phyloP scores from a whole-genome alignment of 2,888 invertebrate species.

The Esperia sulphurella region DNA sequence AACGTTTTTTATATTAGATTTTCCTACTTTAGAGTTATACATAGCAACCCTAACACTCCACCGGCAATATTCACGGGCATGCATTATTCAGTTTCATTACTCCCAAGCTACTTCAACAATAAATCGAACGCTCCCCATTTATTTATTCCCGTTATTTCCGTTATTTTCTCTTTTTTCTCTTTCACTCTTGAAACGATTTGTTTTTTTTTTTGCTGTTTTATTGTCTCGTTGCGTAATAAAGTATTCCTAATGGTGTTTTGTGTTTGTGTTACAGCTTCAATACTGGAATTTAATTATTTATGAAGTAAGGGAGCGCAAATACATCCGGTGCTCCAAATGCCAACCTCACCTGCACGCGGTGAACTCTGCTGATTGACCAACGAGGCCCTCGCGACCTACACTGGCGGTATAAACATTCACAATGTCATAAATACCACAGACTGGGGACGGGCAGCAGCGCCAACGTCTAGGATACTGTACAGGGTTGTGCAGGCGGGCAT shows the following conservation, averaged over 20 bases:
- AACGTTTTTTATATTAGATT: not conserved
- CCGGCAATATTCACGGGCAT: conserved; percentile 63
- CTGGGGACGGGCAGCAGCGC: no score
- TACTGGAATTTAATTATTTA: not conserved
- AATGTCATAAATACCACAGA: no score
- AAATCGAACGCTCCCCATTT: conserved; percentile 63
- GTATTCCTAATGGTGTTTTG: not conserved
- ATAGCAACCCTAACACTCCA: conserved; percentile 42
- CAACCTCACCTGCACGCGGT: no score
- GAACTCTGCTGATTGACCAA: no score
- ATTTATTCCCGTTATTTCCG: conserved; percentile 33
- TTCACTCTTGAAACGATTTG: not conserved
- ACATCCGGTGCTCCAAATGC: no score
- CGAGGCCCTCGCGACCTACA: no score
- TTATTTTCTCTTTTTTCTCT: not conserved
- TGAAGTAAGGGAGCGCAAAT: not conserved
- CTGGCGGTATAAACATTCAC: no score
- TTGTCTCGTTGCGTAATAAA: not conserved
- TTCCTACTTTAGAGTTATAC: not conserved
- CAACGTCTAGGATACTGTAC: no score
- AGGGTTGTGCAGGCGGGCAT: no score
- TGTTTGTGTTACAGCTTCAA: not conserved
- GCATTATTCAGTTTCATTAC: conserved; percentile 78
- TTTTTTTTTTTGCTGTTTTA: conserved; percentile 4
- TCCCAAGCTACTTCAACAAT: conserved; percentile 66